Percentiles rank a stretch among this genome's conserved stretches.
Conservation (phyloP, 2,797 vertebrate genomes). For the Monodelphis domestica region DNA sequence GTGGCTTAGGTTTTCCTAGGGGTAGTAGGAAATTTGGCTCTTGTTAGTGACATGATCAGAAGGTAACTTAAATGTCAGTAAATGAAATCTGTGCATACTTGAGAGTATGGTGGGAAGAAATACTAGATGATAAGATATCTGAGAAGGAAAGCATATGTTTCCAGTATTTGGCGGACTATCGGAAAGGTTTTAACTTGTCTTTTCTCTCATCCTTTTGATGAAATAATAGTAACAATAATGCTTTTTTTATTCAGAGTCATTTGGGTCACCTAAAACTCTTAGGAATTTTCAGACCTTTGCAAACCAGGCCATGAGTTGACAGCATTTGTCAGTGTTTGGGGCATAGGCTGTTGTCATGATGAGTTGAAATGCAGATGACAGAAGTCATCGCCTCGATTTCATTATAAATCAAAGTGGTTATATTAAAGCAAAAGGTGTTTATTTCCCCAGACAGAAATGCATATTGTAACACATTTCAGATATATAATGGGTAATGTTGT, state of each 20-base stretch:
- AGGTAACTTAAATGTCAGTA: neutral
- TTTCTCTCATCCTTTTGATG: neutral
- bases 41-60: neutral
- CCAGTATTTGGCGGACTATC: neutral
- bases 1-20: neutral
- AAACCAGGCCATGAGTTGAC: neutral
- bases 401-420: slow-evolving; percentile 2
- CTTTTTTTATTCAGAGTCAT: neutral
- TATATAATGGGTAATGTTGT: slow-evolving; percentile 4
- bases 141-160: neutral
- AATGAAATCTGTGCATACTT: slow-evolving; percentile 4
- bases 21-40: neutral
- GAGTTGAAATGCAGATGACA: neutral
- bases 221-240: neutral
- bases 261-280: neutral
- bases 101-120: neutral
- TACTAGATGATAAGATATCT: neutral
- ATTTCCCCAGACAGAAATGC: neutral
- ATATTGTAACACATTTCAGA: neutral
- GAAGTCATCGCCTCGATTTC: neutral
- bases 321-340: neutral
- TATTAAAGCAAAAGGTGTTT: slow-evolving; percentile 9
- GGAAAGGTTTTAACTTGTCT: neutral
- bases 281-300: neutral
- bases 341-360: slow-evolving; percentile 20